Evolutionary conservation across 2,113 vertebrate species (phyloP).

Genomic region (Rissa tridactyla): DNA sequence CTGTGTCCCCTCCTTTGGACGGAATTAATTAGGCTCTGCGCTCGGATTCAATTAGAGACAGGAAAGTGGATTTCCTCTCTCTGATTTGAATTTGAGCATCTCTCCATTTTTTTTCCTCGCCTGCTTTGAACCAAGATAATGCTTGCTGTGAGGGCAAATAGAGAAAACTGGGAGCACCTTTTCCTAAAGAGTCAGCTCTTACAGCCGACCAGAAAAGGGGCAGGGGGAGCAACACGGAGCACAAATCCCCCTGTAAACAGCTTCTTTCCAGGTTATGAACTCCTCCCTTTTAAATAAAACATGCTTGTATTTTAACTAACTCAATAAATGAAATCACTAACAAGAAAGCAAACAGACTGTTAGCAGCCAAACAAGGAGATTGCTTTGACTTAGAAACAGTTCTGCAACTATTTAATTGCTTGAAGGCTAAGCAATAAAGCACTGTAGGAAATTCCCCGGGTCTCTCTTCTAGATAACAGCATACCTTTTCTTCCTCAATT

Average conservation of each 20-base stretch:
- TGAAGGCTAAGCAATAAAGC: slow-evolving; percentile 1
- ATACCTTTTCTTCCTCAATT: background rate
- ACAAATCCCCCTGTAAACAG: background rate
- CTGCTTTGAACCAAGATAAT: background rate
- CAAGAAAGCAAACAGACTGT: background rate
- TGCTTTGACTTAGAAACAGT: background rate
- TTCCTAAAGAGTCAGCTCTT: background rate
- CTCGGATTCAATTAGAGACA: background rate
- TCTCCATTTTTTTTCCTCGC: background rate
- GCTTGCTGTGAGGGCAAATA: background rate
- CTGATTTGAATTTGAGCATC: background rate
- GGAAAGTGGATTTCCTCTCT: background rate
- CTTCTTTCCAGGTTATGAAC: background rate
- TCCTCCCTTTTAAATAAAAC: background rate
- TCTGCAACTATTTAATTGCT: background rate
- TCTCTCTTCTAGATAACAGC: background rate
- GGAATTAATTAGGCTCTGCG: fast-evolving
- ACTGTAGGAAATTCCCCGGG: background rate
- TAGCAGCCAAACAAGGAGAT: background rate
- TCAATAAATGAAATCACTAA: background rate
- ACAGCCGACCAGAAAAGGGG: background rate
- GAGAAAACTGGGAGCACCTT: background rate
- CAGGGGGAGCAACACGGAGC: background rate
- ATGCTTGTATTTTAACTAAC: background rate
- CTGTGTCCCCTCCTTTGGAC: background rate